phyloP scores from a whole-genome alignment of 2,113 vertebrate species.

The Psophia crepitans region DNA sequence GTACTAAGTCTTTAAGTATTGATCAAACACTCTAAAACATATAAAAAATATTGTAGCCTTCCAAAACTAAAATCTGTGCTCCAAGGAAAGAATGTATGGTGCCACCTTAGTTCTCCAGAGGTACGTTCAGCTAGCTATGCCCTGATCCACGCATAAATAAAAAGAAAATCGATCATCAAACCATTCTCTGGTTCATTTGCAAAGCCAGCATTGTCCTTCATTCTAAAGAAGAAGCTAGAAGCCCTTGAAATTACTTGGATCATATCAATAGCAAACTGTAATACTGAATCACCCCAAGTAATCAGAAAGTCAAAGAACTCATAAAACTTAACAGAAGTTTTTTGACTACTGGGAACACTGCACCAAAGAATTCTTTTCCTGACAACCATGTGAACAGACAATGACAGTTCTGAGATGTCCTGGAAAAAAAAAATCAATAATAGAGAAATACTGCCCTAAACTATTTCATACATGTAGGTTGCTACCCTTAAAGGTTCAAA shows the following conservation, averaged over 20 bases:
- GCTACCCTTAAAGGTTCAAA: neutral
- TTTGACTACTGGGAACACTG: neutral
- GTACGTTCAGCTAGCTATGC: neutral
- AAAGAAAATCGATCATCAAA: neutral
- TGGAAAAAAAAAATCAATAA: neutral
- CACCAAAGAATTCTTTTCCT: neutral
- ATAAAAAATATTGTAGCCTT: neutral
- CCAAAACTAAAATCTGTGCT: neutral
- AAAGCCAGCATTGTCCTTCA: neutral
- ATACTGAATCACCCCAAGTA: neutral
- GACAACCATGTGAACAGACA: neutral
- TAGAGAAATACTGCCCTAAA: neutral
- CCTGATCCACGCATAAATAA: neutral
- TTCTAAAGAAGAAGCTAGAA: neutral
- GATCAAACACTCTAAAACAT: neutral
- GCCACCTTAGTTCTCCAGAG: neutral
- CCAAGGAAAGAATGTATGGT: neutral
- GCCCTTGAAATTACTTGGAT: neutral
- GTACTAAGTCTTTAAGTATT: neutral
- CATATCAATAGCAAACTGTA: neutral
- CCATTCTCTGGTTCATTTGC: neutral
- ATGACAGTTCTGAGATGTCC: neutral
- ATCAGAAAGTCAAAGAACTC: neutral
- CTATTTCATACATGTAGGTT: neutral
- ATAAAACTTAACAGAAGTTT: neutral